phyloP scores from a whole-genome alignment of 2,113 vertebrate species.

The Mus spicilegus region DNA sequence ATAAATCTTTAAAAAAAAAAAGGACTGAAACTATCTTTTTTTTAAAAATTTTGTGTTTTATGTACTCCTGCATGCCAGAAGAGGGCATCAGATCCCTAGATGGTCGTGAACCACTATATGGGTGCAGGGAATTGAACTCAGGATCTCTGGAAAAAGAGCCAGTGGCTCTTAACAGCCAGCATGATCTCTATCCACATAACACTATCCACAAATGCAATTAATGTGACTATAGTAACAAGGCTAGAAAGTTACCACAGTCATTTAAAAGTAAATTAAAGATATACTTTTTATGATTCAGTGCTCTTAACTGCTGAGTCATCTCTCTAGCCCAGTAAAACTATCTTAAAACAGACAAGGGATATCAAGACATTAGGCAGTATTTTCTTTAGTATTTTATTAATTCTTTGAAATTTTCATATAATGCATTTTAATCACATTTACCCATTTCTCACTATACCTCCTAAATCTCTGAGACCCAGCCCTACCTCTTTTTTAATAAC shows the following conservation, averaged over 20 bases:
- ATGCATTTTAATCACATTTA: not conserved
- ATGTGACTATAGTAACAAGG: not conserved
- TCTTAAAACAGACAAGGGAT: constrained; percentile 15
- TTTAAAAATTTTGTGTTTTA: no score
- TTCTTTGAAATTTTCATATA: not conserved
- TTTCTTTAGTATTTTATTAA: not conserved
- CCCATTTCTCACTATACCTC: not conserved
- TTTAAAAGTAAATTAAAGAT: constrained; percentile 55
- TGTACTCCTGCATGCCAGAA: no score
- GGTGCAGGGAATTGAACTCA: no score
- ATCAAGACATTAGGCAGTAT: not conserved
- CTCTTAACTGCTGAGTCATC: no score
- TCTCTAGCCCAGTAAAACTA: not conserved
- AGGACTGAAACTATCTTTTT: not conserved
- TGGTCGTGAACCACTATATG: no score
- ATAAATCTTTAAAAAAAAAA: not conserved
- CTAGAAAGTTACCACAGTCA: not conserved
- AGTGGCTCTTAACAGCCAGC: not conserved
- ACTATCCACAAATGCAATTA: not conserved
- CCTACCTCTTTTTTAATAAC: not conserved
- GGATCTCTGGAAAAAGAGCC: no score
- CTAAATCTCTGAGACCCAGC: not conserved
- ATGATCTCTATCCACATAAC: not conserved
- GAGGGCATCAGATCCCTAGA: no score
- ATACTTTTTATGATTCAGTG: constrained; percentile 21